Evolutionary conservation across 1,140 invertebrate species (phyloP).

Genomic region (Nymphalis io): DNA sequence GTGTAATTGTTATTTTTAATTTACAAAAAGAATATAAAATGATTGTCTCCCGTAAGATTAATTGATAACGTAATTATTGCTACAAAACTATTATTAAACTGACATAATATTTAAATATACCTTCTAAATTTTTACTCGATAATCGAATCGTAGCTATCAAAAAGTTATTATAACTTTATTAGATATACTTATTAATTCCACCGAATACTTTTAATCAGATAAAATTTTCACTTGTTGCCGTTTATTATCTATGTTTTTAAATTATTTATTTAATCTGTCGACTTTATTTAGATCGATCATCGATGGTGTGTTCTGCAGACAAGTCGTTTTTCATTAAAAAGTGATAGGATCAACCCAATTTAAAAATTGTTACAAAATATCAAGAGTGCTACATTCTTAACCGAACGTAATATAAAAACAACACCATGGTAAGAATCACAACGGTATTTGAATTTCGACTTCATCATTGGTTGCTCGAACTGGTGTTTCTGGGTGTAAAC

Average conservation of each 20-base stretch:
- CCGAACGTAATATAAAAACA: slow-evolving; percentile 20
- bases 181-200: no score
- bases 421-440: slow-evolving; percentile 24
- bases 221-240: background rate
- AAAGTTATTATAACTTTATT: no score
- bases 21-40: no score
- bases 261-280: slow-evolving; percentile 39
- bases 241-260: slow-evolving; percentile 3
- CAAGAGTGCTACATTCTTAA: slow-evolving; percentile 11
- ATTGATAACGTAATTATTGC: no score
- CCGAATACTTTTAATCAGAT: no score
- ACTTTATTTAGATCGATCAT: slow-evolving; percentile 65
- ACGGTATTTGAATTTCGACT: slow-evolving; percentile 7
- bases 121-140: no score
- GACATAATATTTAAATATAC: no score
- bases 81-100: no score
- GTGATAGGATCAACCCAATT: slow-evolving; percentile 23
- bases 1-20: no score
- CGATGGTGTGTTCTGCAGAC: slow-evolving; percentile 42
- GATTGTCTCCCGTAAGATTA: no score
- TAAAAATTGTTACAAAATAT: slow-evolving; percentile 17
- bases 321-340: slow-evolving; percentile 32
- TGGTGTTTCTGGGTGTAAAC: slow-evolving; percentile 22
- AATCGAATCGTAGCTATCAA: no score
- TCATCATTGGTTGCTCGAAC: slow-evolving; percentile 4